Conservation (phyloP, 2,888 invertebrate genomes). For the Apotomis betuletana region DNA sequence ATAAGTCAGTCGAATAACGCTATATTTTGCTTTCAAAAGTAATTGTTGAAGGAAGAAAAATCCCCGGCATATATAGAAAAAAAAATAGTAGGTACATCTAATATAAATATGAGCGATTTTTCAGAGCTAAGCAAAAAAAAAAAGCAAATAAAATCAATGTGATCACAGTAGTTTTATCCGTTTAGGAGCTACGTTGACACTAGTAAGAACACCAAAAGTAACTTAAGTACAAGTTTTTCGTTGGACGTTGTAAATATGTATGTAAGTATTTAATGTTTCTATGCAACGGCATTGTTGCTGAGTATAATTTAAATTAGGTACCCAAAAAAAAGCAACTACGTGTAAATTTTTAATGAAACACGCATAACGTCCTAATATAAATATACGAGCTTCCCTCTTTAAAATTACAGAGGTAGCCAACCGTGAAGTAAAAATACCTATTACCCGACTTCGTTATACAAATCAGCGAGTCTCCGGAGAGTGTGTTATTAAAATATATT, state of each 20-base stretch:
- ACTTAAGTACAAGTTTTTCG: too few relatives aligned
- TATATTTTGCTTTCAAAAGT: too few relatives aligned
- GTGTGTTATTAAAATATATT: constrained; percentile 82
- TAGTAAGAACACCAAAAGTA: too few relatives aligned
- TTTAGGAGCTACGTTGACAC: too few relatives aligned
- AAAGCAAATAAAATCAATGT: too few relatives aligned
- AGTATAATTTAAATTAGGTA: constrained; percentile 37
- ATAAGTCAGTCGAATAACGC: not conserved
- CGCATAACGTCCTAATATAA: constrained; percentile 53
- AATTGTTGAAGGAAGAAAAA: too few relatives aligned
- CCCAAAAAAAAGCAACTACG: constrained; percentile 24
- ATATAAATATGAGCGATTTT: too few relatives aligned
- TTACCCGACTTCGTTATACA: constrained; percentile 73
- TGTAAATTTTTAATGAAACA: constrained; percentile 48
- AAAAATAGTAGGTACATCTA: too few relatives aligned
- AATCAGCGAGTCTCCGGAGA: constrained; percentile 72
- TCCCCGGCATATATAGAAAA: too few relatives aligned
- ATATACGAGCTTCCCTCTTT: constrained; percentile 59
- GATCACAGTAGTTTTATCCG: too few relatives aligned
- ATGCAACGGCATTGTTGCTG: constrained; percentile 11
- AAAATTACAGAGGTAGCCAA: constrained; percentile 64
- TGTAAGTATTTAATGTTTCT: not conserved
- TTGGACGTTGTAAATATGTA: not conserved
- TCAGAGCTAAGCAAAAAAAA: too few relatives aligned
- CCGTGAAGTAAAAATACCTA: constrained; percentile 74